Evolutionary conservation across 2,113 vertebrate genomes (phyloP).

Genomic region (Lynx canadensis): DNA sequence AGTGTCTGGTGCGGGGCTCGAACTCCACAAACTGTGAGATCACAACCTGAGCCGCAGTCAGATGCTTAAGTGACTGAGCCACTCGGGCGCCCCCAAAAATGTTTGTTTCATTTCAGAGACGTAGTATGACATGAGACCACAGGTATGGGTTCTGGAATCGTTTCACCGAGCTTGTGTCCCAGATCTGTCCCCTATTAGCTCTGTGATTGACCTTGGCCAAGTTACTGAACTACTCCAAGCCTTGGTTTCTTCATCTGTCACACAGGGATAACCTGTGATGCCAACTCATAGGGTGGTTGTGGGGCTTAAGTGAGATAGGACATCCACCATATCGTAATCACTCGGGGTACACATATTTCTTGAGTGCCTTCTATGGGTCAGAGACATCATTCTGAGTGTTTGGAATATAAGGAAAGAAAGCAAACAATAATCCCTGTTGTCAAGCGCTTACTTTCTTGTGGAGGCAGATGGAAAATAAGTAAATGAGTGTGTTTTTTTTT

Average conservation of each 20-base stretch:
- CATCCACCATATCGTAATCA: neutral
- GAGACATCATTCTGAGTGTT: neutral
- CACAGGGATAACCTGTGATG: neutral
- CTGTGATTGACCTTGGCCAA: neutral
- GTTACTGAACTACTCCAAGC: neutral
- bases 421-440: neutral
- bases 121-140: neutral
- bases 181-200: neutral
- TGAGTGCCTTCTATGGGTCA: neutral
- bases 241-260: conserved; percentile 6
- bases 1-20: too few species aligned
- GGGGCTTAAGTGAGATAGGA: neutral
- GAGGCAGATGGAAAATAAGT: neutral
- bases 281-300: neutral
- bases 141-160: neutral
- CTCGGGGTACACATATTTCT: neutral
- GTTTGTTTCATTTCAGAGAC: conserved; percentile 29
- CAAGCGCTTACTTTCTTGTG: neutral
- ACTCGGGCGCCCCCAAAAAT: neutral
- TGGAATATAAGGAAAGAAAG: neutral
- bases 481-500: neutral
- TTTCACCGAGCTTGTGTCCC: neutral
- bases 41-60: too few species aligned
- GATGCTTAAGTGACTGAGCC: too few species aligned
- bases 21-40: too few species aligned